Conservation (phyloP, 2,797 vertebrate genomes). For the Bovichtus diacanthus region DNA sequence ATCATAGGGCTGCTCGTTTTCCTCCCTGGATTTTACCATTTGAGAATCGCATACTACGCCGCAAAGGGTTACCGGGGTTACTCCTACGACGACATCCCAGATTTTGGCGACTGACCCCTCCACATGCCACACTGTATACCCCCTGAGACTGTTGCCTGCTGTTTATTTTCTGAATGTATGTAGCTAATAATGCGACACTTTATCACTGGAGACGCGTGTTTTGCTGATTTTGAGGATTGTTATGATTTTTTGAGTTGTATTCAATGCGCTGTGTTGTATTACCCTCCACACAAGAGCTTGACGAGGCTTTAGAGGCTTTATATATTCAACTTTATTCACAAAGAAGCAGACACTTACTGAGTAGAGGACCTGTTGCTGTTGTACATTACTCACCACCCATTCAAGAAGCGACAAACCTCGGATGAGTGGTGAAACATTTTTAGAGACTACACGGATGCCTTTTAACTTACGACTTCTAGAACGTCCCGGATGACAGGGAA, state of each 20-base stretch:
- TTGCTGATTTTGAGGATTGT: background rate
- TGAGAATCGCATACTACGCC: constrained; percentile 95
- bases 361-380: background rate
- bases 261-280: constrained; percentile 9
- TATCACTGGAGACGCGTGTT: background rate
- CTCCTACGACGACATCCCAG: constrained; percentile 97
- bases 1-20: constrained; percentile 95
- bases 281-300: constrained; percentile 16
- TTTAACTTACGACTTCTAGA: constrained; percentile 25
- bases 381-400: background rate
- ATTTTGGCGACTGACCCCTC: constrained; percentile 91
- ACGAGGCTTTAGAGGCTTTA: constrained; percentile 24
- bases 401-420: background rate
- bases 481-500: constrained; percentile 7
- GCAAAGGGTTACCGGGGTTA: constrained; percentile 95
- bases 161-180: constrained; percentile 55
- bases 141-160: constrained; percentile 43
- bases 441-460: constrained; percentile 26
- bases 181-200: constrained; percentile 16
- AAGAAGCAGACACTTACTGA: constrained; percentile 3
- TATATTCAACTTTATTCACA: constrained; percentile 12
- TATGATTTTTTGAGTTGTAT: constrained; percentile 3
- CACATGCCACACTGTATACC: background rate
- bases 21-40: constrained; percentile 96
- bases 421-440: constrained; percentile 3